These are phyloP conservation scores for Okapia johnstoni DNA, from an alignment of 2,113 vertebrate species.

Conservation along the genomic window DNA sequence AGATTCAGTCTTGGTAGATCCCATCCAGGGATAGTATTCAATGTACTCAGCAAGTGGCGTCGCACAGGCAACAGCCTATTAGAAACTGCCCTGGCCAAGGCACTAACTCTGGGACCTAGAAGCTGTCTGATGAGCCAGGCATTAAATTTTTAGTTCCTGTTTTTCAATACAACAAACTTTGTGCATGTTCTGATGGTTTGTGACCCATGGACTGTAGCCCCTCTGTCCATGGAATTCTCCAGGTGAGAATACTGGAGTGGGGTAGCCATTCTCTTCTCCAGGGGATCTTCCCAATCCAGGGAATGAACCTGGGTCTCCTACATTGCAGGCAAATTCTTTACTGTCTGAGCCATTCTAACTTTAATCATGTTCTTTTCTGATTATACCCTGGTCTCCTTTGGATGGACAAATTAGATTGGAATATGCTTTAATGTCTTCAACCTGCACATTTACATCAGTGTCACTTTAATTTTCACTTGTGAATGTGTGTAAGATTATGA, in stretches of 20 bases:
- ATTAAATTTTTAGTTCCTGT: not conserved
- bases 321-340: not conserved
- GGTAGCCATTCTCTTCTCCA: not conserved
- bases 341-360: not conserved
- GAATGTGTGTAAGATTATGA: slow-evolving; percentile 14
- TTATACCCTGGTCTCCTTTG: not conserved
- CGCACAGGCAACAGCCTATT: not conserved
- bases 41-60: not conserved
- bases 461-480: not conserved
- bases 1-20: not conserved
- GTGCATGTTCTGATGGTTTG: not conserved
- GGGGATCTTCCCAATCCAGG: not conserved
- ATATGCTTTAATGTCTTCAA: not conserved
- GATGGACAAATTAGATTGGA: slow-evolving; percentile 12
- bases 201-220: not conserved
- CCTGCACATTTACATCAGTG: not conserved
- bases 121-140: not conserved
- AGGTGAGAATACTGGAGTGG: not conserved
- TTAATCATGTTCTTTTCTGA: not conserved
- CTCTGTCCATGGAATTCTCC: not conserved
- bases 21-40: not conserved
- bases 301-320: not conserved
- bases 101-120: not conserved
- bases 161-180: not conserved
- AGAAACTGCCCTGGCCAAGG: not conserved